Evolutionary conservation across 2,797 vertebrate species (phyloP).

Genomic region (Rhyacichthys aspro): DNA sequence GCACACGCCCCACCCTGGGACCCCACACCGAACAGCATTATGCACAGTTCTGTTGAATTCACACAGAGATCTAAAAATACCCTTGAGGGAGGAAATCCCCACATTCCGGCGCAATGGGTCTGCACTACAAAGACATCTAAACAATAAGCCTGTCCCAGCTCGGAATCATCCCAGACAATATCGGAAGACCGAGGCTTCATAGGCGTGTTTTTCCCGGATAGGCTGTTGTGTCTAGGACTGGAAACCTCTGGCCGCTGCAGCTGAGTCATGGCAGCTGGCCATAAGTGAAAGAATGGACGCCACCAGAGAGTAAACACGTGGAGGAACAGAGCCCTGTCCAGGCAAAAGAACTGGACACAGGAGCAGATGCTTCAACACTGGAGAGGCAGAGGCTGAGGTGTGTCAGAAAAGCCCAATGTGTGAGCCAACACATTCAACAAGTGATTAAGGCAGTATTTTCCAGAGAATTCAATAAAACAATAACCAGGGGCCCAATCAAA

Average conservation of each 20-base stretch:
- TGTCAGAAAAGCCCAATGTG: too few species aligned
- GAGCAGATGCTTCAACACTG: constrained; percentile 2
- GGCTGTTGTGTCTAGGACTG: constrained; percentile 84
- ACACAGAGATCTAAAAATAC: constrained; percentile 81
- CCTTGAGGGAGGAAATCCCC: constrained; percentile 72
- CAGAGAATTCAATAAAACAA: constrained; percentile 2
- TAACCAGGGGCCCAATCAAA: background rate
- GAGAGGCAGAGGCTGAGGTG: background rate
- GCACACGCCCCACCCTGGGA: constrained; percentile 61
- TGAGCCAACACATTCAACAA: constrained; percentile 10
- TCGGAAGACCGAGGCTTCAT: constrained; percentile 78
- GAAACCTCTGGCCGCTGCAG: constrained; percentile 71
- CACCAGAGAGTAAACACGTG: constrained; percentile 64
- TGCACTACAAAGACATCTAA: constrained; percentile 79
- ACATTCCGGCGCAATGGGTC: constrained; percentile 73
- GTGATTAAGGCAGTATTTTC: constrained; percentile 7
- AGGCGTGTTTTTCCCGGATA: constrained; percentile 75
- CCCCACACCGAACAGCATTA: constrained; percentile 61
- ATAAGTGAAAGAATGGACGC: constrained; percentile 71
- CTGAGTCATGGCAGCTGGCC: constrained; percentile 72
- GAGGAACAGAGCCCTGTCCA: constrained; percentile 32
- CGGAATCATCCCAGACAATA: constrained; percentile 83
- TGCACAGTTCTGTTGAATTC: constrained; percentile 70
- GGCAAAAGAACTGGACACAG: constrained; percentile 6
- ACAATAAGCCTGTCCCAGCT: constrained; percentile 79